These are phyloP conservation scores for Saguinus imperator DNA, from an alignment of 2,113 vertebrate species.

Conservation along the genomic window DNA sequence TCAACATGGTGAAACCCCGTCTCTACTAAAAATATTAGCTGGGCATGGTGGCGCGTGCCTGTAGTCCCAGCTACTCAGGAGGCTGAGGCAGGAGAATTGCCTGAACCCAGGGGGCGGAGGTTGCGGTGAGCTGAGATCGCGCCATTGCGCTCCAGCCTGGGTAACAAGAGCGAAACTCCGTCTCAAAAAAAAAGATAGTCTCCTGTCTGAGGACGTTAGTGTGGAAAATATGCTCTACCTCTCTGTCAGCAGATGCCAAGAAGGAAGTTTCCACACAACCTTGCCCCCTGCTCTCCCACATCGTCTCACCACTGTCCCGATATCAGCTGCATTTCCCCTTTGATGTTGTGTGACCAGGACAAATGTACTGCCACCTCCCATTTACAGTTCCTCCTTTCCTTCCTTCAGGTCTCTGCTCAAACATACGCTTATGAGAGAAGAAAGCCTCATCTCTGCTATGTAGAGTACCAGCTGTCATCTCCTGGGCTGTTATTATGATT, in stretches of 20 bases:
- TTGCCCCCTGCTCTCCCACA: neutral
- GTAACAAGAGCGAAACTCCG: too few species aligned
- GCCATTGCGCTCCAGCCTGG: too few species aligned
- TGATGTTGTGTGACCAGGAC: neutral
- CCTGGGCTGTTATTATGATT: neutral
- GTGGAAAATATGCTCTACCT: neutral
- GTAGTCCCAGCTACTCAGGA: too few species aligned
- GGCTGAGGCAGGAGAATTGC: too few species aligned
- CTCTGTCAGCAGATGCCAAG: neutral
- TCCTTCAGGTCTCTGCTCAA: neutral
- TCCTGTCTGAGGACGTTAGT: neutral
- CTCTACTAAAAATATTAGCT: too few species aligned
- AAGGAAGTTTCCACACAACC: neutral
- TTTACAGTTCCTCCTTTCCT: neutral
- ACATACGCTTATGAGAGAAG: neutral
- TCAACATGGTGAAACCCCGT: too few species aligned
- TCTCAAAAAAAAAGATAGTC: neutral
- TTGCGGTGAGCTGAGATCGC: too few species aligned
- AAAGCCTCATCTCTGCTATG: neutral
- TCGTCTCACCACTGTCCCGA: neutral
- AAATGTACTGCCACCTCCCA: rapidly evolving
- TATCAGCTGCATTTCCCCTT: neutral
- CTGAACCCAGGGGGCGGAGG: too few species aligned
- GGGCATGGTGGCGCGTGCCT: too few species aligned
- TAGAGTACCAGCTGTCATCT: neutral